Base-by-base conservation (phyloP, 2,888 invertebrate species). In the Acanthopleura granulata region DNA sequence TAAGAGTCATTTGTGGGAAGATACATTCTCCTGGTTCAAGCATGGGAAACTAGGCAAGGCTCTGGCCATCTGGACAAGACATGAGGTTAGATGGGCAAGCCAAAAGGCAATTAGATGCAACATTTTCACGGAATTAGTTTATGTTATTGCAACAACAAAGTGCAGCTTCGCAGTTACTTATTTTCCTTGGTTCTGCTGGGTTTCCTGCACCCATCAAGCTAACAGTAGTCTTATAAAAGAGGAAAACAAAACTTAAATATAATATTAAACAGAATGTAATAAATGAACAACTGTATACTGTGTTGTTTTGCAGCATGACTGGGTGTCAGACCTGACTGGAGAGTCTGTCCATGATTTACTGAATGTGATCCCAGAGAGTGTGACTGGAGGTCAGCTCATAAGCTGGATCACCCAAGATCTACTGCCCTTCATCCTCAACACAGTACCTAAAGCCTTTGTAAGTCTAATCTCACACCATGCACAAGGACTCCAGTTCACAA, bases 361-460 rank as follows among this genome's bases (percentile, higher is more conserved):
- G 70, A 77, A 79, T 11, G 76, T 72, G 11, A 82, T 88, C 40
- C 83, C 86, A 12, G 82, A 83, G 29, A 74, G 81, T 72, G 77
- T 82, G 12, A 75, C 76, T 12, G 79, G 83, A 11, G 74, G 72
- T 40, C 75, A 81, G 30, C 70, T 88, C 9, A 73, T 80, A 25
- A 81, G 79, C 0, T 84, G 86, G 78, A 77, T 87, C 15, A 79
- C 77, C 57, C 79, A 82, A n/a, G 82, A 80, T n/a, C 81, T 87
- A 27, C 80, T 87, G 18, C 88, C 88, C 11, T 82, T 78, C 73
- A 79, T 86, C 18, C 77, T 84, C 61, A 78, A 81, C 25, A 74
- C 78, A 18, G 74, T 82, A 11, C 87, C 87, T 9, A 74, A 81
- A n/a, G 80, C 81, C 15, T 62, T 88, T 82, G 86, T 88, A 72